Evolutionary conservation across 1,140 invertebrate species (phyloP).

Genomic region (Drosophila lacteicornis): DNA sequence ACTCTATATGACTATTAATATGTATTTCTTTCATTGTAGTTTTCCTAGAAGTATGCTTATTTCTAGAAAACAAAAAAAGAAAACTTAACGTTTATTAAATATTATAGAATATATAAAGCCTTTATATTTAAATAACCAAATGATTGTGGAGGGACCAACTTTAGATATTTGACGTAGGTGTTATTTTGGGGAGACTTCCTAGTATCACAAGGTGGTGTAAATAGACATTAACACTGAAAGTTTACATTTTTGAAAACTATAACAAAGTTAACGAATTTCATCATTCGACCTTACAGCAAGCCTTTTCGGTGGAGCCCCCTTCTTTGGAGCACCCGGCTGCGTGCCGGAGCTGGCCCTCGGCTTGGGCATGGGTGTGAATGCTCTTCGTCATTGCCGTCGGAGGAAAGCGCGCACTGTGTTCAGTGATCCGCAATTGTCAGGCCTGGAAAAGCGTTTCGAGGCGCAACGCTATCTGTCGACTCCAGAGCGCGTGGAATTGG

Average conservation of each 20-base stretch:
- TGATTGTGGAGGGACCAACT: not conserved
- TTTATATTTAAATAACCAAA: not conserved
- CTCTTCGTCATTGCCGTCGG: slow-evolving; percentile 94
- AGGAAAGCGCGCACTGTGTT: slow-evolving; percentile 98
- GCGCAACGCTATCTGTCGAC: slow-evolving; percentile 98
- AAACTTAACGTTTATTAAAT: no score
- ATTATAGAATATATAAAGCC: no score
- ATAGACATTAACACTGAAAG: slow-evolving; percentile 73
- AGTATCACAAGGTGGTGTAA: slow-evolving; percentile 20
- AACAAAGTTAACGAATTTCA: slow-evolving; percentile 60
- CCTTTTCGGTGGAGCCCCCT: slow-evolving; percentile 77
- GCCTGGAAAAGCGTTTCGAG: slow-evolving; percentile 97
- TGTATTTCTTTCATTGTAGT: no score
- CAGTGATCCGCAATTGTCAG: slow-evolving; percentile 97
- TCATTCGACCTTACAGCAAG: slow-evolving; percentile 64
- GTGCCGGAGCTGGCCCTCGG: slow-evolving; percentile 84
- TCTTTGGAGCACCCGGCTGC: slow-evolving; percentile 86
- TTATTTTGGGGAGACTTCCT: not conserved
- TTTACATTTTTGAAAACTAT: slow-evolving; percentile 44
- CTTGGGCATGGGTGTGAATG: slow-evolving; percentile 88
- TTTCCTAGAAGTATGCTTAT: no score
- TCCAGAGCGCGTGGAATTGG: slow-evolving; percentile 97
- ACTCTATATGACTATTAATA: no score
- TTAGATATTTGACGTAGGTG: not conserved
- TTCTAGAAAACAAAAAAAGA: no score